Base-by-base conservation (phyloP, 1,140 invertebrate species). In the Heliconius nattereri region DNA sequence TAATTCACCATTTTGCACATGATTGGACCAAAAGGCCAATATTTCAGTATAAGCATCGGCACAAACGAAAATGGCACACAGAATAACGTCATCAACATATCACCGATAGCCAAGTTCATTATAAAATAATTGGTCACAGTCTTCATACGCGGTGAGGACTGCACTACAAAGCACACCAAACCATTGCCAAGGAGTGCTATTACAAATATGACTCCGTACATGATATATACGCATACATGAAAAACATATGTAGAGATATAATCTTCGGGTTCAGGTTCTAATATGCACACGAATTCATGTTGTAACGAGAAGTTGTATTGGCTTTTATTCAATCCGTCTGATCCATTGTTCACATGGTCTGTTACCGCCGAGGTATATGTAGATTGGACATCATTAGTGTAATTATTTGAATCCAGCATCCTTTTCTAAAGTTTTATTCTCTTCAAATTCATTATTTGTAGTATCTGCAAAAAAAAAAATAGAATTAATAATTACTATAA, bases 71-170 rank as follows among this genome's bases (percentile, higher is more conserved):
- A 98, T 6, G 98, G 98, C 26, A 98, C 96, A 89, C 97, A 98
- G 78, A 98, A 96, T 1, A 98, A 82, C 0, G 97, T 96, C 96
- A 98, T 98, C 16, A 98, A 89, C 49, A 98, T 96, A 87, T 98
- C 98, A 19, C 97, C 97, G 8, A 98, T 91, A 0, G 98, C 97
- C 73, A 98, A 92, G 92, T 98, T 98, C 78, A 96, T 96, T 83
- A 98, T 98, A 88, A 98, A 98, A 84, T 97, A 97, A 86, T 98
- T 98, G 1, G 98, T 98, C 0, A 98, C 97, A 0, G 97, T 98
- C 79, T 97, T 95, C 97, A 98, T 98, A 19, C 97, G 95, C 0
- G 97, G 96, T 52, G 96, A 97, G 9, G 96, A 96, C 49, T 96
- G 94, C 0, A 98, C 97, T 7, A 98, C 97, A 87, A 97, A 98